These are phyloP conservation scores for Odontamblyopus rebecca DNA, from an alignment of 2,797 vertebrate species.

Conservation along the genomic window DNA sequence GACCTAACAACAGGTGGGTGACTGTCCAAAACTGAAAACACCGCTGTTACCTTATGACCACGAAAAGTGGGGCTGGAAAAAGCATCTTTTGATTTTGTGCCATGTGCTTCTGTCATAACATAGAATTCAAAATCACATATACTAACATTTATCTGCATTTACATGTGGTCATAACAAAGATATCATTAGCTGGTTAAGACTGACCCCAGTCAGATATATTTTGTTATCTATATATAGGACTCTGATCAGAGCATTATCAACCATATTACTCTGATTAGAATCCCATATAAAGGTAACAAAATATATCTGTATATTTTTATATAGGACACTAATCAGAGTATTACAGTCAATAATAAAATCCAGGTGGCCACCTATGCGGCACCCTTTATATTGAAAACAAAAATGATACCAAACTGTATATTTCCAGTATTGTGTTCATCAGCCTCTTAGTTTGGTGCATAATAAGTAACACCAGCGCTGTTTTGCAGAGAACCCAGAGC, in stretches of 20 bases:
- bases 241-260: neutral
- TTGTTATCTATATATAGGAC: neutral
- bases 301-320: conserved; percentile 4
- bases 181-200: neutral
- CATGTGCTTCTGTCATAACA: conserved; percentile 17
- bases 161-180: neutral
- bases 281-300: neutral
- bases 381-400: neutral
- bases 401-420: neutral
- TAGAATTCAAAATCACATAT: neutral
- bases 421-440: neutral
- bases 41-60: conserved; percentile 46
- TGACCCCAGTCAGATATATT: conserved; percentile 8
- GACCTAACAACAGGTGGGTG: conserved; percentile 93
- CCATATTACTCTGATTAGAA: neutral
- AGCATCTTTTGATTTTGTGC: conserved; percentile 27
- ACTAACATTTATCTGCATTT: neutral
- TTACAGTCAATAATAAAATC: neutral
- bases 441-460: neutral
- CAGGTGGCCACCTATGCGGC: conserved; percentile 6
- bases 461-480: conserved; percentile 8
- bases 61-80: conserved; percentile 31
- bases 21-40: conserved; percentile 43
- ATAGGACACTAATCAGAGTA: neutral
- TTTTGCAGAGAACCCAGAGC: conserved; percentile 87